Evolutionary conservation across 35 echinoderm and acorn worm species (phyloP).

Genomic region (Ophioderma brevispina): DNA sequence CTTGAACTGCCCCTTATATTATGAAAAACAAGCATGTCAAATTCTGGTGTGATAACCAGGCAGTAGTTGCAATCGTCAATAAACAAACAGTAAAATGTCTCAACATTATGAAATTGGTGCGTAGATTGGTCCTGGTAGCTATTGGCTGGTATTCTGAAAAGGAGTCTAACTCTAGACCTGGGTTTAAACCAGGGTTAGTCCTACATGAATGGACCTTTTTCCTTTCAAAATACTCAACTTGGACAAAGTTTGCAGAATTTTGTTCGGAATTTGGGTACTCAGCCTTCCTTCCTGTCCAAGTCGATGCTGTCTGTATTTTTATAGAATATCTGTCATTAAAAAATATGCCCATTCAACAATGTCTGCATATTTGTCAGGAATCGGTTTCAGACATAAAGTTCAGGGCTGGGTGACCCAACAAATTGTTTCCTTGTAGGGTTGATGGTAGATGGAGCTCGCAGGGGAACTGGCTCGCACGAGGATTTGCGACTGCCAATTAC

Average conservation of each 20-base stretch:
- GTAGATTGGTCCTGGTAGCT: not conserved
- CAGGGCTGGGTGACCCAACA: not conserved
- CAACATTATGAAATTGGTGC: not conserved
- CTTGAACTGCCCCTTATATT: too few relatives aligned
- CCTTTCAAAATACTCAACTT: not conserved
- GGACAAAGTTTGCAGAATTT: not conserved
- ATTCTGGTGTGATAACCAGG: not conserved
- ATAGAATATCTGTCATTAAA: not conserved
- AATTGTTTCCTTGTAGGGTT: not conserved
- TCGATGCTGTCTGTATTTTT: not conserved
- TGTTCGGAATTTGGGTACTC: not conserved
- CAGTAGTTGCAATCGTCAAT: not conserved
- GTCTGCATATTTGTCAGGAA: not conserved
- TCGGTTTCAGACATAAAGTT: not conserved
- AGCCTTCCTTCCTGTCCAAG: not conserved
- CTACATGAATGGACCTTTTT: not conserved
- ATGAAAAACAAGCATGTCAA: not conserved
- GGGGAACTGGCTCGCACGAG: not conserved
- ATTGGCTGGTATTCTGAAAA: conserved; percentile 26
- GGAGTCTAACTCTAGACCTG: not conserved
- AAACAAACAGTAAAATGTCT: not conserved
- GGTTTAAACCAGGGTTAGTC: not conserved
- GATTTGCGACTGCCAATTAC: conserved; percentile 15
- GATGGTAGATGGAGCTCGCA: not conserved
- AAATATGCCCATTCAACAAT: not conserved